Base-by-base conservation (phyloP, 2,888 invertebrate genomes). In the Polyommatus icarus region DNA sequence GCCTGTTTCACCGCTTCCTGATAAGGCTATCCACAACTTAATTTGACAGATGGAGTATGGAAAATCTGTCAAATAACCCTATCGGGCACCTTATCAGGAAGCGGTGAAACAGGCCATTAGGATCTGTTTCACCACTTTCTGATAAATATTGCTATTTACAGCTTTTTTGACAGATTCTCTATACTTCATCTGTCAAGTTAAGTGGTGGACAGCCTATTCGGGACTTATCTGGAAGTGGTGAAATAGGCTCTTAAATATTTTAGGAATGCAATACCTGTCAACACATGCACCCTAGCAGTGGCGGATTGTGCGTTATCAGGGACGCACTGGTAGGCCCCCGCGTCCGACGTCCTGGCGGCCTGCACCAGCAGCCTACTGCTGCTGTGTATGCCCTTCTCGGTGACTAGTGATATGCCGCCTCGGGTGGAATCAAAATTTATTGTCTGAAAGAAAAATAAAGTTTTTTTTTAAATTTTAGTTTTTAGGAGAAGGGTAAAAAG, bases 391-490 rank as follows among this genome's bases (percentile, higher is more conserved):
- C 97, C 97, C 88, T 98, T 98, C 89, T 98, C 98, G 71, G 98
- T 98, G 82, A 98, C 97, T 85, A 98, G 94, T 84, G 97, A 97
- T 90, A 98, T 97, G 78, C 98, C 98, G 78, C 98, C 98, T 78
- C 98, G 95, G n/a, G 97, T 97, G 80, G 98, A 98, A 91, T 98
- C 98, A 90, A 98, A 98, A 94, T 97, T 98, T 95, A 98, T 98
- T 86, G 96, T 96, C 96, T 97, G 95, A 82, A 72, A 72, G 36
- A 76, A 73, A 61, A 61, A 71, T 36, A 1, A 18, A 57, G 4
- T 5, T 15, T 12, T 54, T 54, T 10, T 15, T 15, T 15, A 15
- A 15, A 54, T 15, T 40, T 40, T 40, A 40, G 40, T 15, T 18
- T 15, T 54, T 18, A 54, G 18, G 5, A 10, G 46, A 12, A 0